Evolutionary conservation across 2,888 invertebrate genomes (phyloP).

Genomic region (Hemistola chrysoprasaria): DNA sequence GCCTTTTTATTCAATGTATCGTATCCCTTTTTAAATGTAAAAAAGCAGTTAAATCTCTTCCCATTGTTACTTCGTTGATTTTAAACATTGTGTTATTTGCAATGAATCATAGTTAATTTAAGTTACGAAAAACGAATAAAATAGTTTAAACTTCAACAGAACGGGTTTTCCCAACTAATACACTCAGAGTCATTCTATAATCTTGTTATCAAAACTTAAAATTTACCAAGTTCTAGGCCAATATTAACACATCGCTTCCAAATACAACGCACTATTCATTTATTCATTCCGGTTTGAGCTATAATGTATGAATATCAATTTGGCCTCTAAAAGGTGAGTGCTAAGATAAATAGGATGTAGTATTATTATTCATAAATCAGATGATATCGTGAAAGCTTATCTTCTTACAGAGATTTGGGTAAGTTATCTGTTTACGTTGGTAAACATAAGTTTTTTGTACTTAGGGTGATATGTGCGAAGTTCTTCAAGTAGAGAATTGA

Average conservation of each 20-base stretch:
- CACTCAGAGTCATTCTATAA: too few species aligned
- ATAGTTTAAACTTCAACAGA: too few species aligned
- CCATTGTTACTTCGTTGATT: slow-evolving; percentile 16
- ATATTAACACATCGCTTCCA: too few species aligned
- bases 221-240: too few species aligned
- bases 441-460: slow-evolving; percentile 9
- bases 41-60: slow-evolving; percentile 12
- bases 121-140: too few species aligned
- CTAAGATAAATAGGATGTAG: slow-evolving; percentile 28
- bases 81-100: slow-evolving; percentile 9
- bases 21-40: slow-evolving; percentile 15
- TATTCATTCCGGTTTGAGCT: too few species aligned
- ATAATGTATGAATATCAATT: too few species aligned
- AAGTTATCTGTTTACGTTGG: slow-evolving; percentile 20
- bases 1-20: neutral
- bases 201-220: too few species aligned
- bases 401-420: slow-evolving; percentile 19
- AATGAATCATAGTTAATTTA: slow-evolving; percentile 16
- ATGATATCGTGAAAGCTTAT: slow-evolving; percentile 29
- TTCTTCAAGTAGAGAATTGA: too few species aligned
- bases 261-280: too few species aligned
- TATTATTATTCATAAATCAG: slow-evolving; percentile 31
- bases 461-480: neutral
- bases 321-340: slow-evolving; percentile 5
- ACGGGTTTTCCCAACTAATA: too few species aligned